phyloP scores from a whole-genome alignment of 2,888 invertebrate genomes.

The Chymomyza caudatula region DNA sequence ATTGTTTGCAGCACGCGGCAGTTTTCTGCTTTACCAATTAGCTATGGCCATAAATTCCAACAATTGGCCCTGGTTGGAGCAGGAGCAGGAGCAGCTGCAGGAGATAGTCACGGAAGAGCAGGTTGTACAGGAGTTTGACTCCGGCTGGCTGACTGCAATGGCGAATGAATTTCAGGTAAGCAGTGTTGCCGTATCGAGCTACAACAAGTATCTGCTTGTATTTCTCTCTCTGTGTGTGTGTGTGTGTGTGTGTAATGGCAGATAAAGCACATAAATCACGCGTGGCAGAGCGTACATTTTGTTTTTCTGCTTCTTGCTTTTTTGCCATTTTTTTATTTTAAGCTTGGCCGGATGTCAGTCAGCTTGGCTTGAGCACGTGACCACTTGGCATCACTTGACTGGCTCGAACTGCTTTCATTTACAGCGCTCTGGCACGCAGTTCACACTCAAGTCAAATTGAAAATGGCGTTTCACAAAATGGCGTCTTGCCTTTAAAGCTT shows the following conservation, averaged over 20 bases:
- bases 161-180: conserved; percentile 66
- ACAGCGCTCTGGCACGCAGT: conserved; percentile 33
- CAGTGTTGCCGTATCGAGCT: background rate
- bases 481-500: background rate
- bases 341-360: conserved; percentile 56
- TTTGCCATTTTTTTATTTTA: conserved; percentile 43
- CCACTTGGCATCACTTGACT: conserved; percentile 28
- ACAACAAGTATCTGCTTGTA: background rate
- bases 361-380: conserved; percentile 55
- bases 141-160: conserved; percentile 61
- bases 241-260: background rate
- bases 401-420: conserved; percentile 33
- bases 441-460: conserved; percentile 13
- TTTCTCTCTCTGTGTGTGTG: background rate
- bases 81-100: conserved; percentile 21
- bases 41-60: conserved; percentile 62
- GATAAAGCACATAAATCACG: conserved; percentile 54
- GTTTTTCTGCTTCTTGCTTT: conserved; percentile 16
- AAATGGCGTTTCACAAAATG: background rate
- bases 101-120: conserved; percentile 29
- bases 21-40: conserved; percentile 67
- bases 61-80: conserved; percentile 26
- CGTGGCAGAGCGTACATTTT: conserved; percentile 11
- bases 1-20: conserved; percentile 57
- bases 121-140: conserved; percentile 38